Evolutionary conservation across 2,797 vertebrate genomes (phyloP).

Genomic region (Cichlasoma orientale): DNA sequence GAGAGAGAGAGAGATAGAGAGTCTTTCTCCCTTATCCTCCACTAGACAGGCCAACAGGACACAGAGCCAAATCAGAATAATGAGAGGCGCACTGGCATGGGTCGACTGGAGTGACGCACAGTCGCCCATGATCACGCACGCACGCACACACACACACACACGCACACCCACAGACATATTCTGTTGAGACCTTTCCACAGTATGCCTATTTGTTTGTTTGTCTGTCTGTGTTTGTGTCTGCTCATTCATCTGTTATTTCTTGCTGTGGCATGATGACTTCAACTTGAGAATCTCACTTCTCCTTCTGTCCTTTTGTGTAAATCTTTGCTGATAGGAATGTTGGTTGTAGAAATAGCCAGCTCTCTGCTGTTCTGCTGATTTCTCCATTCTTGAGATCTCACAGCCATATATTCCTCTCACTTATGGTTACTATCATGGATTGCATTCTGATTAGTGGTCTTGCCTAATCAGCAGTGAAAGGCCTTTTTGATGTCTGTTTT

Average conservation of each 20-base stretch:
- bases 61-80: constrained; percentile 83
- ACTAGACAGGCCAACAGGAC: constrained; percentile 76
- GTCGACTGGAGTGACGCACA: constrained; percentile 73
- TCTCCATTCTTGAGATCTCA: constrained; percentile 41
- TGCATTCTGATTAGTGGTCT: constrained; percentile 47
- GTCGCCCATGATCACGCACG: constrained; percentile 37
- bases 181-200: constrained; percentile 62
- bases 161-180: constrained; percentile 16
- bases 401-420: constrained; percentile 25
- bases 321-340: constrained; percentile 46
- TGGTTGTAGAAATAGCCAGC: constrained; percentile 38
- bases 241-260: constrained; percentile 71
- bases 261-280: constrained; percentile 67
- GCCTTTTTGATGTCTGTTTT: constrained; percentile 26
- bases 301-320: constrained; percentile 50
- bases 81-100: constrained; percentile 78
- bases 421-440: constrained; percentile 36
- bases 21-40: constrained; percentile 72
- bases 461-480: constrained; percentile 51
- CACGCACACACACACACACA: not conserved
- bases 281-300: constrained; percentile 65
- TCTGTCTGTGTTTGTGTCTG: constrained; percentile 69
- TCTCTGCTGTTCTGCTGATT: constrained; percentile 36
- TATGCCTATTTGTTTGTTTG: constrained; percentile 74
- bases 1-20: constrained; percentile 52